Percentiles rank a stretch among this genome's conserved stretches.
These are phyloP conservation scores for Platycercus adscitus DNA, from an alignment of 2,113 vertebrate species.

Conservation along the genomic window DNA sequence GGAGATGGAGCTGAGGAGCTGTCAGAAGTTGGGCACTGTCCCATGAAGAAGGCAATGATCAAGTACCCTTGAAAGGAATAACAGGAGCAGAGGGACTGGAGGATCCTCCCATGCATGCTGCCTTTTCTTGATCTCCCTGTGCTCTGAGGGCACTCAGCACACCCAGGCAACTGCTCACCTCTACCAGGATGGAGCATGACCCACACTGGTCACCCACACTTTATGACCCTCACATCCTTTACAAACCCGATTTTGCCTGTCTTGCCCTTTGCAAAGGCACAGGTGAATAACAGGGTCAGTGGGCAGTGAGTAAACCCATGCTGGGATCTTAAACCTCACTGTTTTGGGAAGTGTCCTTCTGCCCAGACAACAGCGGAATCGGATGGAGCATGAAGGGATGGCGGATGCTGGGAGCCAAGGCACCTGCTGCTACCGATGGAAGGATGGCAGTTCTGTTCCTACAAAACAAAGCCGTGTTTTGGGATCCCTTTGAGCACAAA, in stretches of 20 bases:
- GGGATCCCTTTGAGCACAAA: neutral
- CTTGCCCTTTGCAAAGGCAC: neutral
- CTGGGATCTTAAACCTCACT: neutral
- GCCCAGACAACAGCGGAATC: rapidly evolving
- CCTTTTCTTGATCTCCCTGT: neutral
- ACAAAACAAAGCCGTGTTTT: neutral
- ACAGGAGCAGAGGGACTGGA: neutral
- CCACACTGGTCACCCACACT: neutral
- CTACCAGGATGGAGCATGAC: neutral
- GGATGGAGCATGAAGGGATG: neutral
- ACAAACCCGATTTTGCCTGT: neutral
- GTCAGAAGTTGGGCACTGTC: rapidly evolving
- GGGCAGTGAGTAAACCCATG: rapidly evolving
- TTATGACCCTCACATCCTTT: rapidly evolving
- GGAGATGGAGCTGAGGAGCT: neutral
- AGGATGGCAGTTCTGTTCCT: neutral
- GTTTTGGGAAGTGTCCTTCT: neutral
- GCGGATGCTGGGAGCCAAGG: rapidly evolving
- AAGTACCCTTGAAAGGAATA: neutral
- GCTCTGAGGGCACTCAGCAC: neutral
- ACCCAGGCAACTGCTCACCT: neutral
- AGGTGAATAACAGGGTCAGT: neutral
- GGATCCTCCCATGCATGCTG: neutral
- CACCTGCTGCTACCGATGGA: neutral
- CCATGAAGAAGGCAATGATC: neutral